Evolutionary conservation across 2,888 invertebrate genomes (phyloP), one percentile per base, ranked within the genome.

Genomic region (Thereva nobilitata): DNA sequence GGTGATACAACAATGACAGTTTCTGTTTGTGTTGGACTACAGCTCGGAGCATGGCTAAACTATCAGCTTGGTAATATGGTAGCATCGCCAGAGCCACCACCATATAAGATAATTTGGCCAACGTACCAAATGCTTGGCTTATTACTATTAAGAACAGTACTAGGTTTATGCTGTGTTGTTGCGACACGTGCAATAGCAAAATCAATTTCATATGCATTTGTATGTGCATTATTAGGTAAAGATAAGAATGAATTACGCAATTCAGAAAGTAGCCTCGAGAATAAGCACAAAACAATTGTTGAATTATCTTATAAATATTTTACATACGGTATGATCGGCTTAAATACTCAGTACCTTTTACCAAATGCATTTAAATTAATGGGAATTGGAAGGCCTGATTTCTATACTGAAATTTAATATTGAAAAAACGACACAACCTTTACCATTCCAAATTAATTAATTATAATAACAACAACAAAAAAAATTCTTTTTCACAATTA

Each of bases 1-100:
- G 93, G 94, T 35, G 95, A 96, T 80, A 95, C 95, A 0, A 88
- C 93, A 1, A 90, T 93, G 85, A 90, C 95, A 72, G 85, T 95
- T 71, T 92, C 91, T 64, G 91, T 92, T 4, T 89, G 89, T 72
- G 86, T 88, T 1, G 95, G 95, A 57, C 85, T 93, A 69, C 85
- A 89, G 55, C 79, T 87, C 3, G 95, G 93, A 23, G 87, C 92
- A 4, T 95, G 94, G 95, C 81, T 90, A 47, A 92, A 92, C 82
- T 93, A 88, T 79, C 91, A 89, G 78, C 83, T 89, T 9, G 92
- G 92, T n/a, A 84, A 86, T 75, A 84, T 89, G 83, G 79, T 77
- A n/a, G 82, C 84, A 45, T 79, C 82, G 0, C 84, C 86, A 71
- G 78, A 81, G 6, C 90, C 91, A 2, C 92, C 91, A 5, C 91